Conservation (phyloP, 2,113 vertebrate genomes). For the Pseudorasbora parva region DNA sequence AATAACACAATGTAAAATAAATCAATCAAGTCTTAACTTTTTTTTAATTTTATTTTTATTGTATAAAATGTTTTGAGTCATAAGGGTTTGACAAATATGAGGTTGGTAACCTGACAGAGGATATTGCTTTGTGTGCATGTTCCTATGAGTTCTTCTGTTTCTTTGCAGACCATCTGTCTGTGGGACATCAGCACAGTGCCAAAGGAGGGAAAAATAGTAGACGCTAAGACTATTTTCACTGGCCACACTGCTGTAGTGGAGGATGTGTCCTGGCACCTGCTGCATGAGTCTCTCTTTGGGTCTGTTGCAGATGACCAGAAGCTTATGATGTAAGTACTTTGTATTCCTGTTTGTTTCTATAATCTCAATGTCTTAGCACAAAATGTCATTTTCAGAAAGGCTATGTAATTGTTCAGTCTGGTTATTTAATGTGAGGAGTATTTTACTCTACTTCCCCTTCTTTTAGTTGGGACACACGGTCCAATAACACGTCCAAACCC, state of each 20-base stretch:
- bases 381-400: not conserved
- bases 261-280: constrained; percentile 95
- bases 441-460: constrained; percentile 20
- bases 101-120: too few species aligned
- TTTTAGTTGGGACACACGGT: constrained; percentile 93
- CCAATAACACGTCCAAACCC: constrained; percentile 97
- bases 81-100: too few species aligned
- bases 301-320: constrained; percentile 98
- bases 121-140: not conserved
- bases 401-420: too few species aligned
- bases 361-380: not conserved
- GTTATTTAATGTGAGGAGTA: not conserved
- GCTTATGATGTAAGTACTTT: constrained; percentile 91
- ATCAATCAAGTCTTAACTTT: too few species aligned
- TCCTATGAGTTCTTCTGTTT: constrained; percentile 4
- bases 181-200: constrained; percentile 98
- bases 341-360: not conserved
- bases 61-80: too few species aligned
- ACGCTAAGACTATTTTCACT: constrained; percentile 98
- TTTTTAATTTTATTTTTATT: too few species aligned
- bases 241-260: constrained; percentile 97
- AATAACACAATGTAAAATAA: too few species aligned
- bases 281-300: constrained; percentile 95
- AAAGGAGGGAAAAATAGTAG: constrained; percentile 96
- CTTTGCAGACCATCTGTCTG: constrained; percentile 91